phyloP scores from a whole-genome alignment of 2,888 invertebrate genomes.

The Ypsolopha scabrella region DNA sequence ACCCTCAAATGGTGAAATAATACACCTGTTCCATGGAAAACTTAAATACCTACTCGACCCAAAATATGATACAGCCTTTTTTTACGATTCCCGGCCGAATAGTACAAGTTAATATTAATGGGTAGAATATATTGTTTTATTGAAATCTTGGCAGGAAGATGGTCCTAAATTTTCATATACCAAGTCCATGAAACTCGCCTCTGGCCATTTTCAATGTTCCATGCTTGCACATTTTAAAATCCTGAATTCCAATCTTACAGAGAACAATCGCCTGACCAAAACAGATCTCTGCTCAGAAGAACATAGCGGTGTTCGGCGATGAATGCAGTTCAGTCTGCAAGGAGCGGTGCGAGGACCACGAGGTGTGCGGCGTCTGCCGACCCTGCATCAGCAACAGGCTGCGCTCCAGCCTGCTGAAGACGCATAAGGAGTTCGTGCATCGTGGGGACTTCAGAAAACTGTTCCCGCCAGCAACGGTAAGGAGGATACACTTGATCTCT shows the following conservation, averaged over 20 bases:
- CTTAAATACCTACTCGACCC: no score
- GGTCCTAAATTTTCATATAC: no score
- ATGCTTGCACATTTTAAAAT: no score
- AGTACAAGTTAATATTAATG: no score
- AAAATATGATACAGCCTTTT: no score
- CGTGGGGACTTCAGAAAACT: constrained; percentile 84
- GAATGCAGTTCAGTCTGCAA: constrained; percentile 66
- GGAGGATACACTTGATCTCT: constrained; percentile 67
- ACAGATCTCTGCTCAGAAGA: constrained; percentile 81
- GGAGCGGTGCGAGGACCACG: constrained; percentile 69
- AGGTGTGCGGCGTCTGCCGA: constrained; percentile 80
- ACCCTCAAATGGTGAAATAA: no score
- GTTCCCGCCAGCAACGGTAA: constrained; percentile 79
- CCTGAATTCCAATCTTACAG: constrained; percentile 28
- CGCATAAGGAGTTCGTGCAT: constrained; percentile 85
- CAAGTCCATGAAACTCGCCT: no score
- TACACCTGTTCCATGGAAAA: no score
- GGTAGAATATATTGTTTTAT: no score
- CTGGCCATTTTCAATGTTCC: no score
- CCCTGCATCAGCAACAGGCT: constrained; percentile 77
- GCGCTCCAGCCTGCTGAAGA: constrained; percentile 70
- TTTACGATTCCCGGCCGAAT: no score
- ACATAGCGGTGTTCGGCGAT: constrained; percentile 80
- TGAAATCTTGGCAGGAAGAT: no score
- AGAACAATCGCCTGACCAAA: constrained; percentile 45